A percentile compares a stretch with the other conserved stretches of the same genome.
phyloP scores from a whole-genome alignment of 2,113 vertebrate genomes.

The Macquaria australasica region DNA sequence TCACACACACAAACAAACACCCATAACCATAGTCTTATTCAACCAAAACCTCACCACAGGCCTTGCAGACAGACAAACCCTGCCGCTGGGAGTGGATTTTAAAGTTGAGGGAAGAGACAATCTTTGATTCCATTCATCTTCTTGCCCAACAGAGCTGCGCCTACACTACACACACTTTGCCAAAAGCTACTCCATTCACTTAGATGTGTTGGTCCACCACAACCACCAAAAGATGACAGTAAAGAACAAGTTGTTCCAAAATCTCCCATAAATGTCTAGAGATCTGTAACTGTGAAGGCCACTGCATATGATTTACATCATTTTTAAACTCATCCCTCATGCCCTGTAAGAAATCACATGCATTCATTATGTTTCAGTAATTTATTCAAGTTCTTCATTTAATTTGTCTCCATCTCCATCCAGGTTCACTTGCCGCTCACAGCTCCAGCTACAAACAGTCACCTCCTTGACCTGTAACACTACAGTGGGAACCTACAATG shows the following conservation, averaged over 20 bases:
- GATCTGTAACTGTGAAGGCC: not conserved
- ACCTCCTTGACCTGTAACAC: not conserved
- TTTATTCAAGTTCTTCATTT: not conserved
- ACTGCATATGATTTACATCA: not conserved
- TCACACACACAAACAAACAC: constrained; percentile 22
- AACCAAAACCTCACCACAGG: constrained; percentile 41
- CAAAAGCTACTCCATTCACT: constrained; percentile 37
- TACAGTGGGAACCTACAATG: not conserved
- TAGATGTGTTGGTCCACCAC: not conserved
- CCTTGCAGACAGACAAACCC: constrained; percentile 28
- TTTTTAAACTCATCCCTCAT: not conserved
- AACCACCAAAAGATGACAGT: not conserved
- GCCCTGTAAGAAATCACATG: not conserved
- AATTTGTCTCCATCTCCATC: not conserved
- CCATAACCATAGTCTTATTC: constrained; percentile 38
- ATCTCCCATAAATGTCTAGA: not conserved
- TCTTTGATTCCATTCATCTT: constrained; percentile 59
- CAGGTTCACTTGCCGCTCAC: not conserved
- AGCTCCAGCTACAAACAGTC: not conserved
- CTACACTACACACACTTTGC: constrained; percentile 25
- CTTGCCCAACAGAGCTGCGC: constrained; percentile 23
- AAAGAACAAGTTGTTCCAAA: not conserved
- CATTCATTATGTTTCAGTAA: not conserved
- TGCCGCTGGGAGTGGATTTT: constrained; percentile 35
- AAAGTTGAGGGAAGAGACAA: constrained; percentile 38